phyloP scores from a whole-genome alignment of 2,797 vertebrate species.

The Argyrosomus regius region DNA sequence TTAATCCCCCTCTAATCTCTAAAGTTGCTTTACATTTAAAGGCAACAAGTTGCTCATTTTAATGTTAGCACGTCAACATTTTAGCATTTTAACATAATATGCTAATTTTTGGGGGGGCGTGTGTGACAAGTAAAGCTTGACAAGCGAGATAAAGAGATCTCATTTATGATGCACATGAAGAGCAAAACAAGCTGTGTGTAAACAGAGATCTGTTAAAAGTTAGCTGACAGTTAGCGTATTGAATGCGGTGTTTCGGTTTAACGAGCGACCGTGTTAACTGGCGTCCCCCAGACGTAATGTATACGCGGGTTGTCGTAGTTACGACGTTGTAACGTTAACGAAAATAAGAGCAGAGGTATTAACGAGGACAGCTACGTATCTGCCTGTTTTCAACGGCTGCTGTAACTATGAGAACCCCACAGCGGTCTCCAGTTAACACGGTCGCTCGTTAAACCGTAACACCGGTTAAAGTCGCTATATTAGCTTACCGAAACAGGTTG shows the following conservation, averaged over 20 bases:
- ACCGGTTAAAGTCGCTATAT: neutral
- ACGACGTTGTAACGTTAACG: no score
- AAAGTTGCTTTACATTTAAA: neutral
- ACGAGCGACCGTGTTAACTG: no score
- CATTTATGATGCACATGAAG: neutral
- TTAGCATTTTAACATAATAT: no score
- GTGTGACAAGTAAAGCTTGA: neutral
- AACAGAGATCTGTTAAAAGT: neutral
- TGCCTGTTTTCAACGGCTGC: no score
- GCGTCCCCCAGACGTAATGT: no score
- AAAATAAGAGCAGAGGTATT: no score
- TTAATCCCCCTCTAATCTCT: neutral
- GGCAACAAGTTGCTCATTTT: neutral
- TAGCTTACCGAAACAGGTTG: constrained; percentile 57
- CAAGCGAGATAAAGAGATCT: neutral
- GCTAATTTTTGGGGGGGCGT: neutral
- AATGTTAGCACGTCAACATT: neutral
- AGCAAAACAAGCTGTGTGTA: neutral
- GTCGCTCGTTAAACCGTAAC: no score
- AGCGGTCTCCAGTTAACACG: no score
- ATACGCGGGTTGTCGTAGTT: no score
- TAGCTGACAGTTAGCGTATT: neutral
- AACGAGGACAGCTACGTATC: no score
- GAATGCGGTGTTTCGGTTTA: neutral
- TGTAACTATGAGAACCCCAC: no score